Evolutionary conservation across 2,888 invertebrate species (phyloP).

Genomic region (Pharmacophagus antenor): DNA sequence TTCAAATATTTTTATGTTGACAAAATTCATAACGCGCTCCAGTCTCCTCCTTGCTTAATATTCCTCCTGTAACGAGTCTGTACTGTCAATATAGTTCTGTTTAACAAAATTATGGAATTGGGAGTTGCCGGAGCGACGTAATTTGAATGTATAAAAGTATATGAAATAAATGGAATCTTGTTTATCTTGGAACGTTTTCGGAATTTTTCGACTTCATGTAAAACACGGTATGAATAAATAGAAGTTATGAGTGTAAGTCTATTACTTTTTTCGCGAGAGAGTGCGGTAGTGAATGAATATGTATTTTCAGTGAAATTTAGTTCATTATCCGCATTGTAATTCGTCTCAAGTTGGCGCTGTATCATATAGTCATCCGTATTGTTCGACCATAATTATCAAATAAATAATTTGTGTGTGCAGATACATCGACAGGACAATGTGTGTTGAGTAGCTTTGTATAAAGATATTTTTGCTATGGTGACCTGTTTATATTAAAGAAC

Average conservation of each 20-base stretch:
- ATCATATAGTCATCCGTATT: no score
- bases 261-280: neutral
- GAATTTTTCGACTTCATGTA: neutral
- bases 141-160: slow-evolving; percentile 12
- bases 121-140: slow-evolving; percentile 7
- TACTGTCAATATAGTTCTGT: slow-evolving; percentile 17
- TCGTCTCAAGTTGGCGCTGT: no score
- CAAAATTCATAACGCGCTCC: slow-evolving; percentile 28
- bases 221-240: neutral
- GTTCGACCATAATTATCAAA: no score
- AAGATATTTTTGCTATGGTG: neutral
- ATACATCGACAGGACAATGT: no score
- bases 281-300: no score
- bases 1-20: slow-evolving; percentile 31
- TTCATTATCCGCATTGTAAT: no score
- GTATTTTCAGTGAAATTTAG: no score
- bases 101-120: slow-evolving; percentile 15
- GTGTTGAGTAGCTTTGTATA: no score
- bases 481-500: neutral
- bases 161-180: slow-evolving; percentile 11
- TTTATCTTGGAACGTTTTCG: slow-evolving; percentile 3
- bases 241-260: neutral
- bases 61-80: slow-evolving; percentile 7
- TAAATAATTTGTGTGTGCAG: no score
- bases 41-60: slow-evolving; percentile 24